Base-by-base conservation (phyloP, 1,140 invertebrate species). In the Cydia splendana region DNA sequence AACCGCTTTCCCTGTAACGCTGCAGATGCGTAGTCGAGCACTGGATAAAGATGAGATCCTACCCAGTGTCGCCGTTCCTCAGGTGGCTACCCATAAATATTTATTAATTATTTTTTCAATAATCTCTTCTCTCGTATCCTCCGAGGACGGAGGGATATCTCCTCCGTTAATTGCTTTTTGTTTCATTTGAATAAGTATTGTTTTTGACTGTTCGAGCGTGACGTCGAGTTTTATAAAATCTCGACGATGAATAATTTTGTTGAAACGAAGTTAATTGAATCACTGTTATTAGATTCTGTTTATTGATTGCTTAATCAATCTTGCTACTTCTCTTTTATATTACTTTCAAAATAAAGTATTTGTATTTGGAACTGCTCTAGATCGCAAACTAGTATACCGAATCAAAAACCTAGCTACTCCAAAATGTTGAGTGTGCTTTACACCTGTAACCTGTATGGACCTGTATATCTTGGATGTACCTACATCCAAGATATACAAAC, bases 101-200 rank as follows among this genome's bases (percentile, higher is more conserved):
- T 93, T 93, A 93, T 93, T 93, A 93, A 93, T 93, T 93, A 92
- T 93, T 93, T 92, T 93, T 93, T 93, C 91, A 92, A 93, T 93
- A 93, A 93, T 93, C 91, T 93, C 91, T 90, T 88, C 85, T 87
- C 83, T 84, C 82, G 85, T 87, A 88, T 91, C 88, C 88, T 91
- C 89, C 79, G 81, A 87, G 89, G 88, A 90, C 82, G 87, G 89
- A 93, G 91, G 91, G 90, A 91, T 90, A 91, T 89, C 89, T 91
- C 86, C 88, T 76, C 78, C 85, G 91, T 91, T 93, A 93, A 93
- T 93, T 93, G 90, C 90, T 93, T 92, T 93, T 92, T 92, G 89
- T 93, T 93, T 92, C 90, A 91, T 93, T 93, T 92, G 91, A 93
- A 93, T 93, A 93, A 93, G 88, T 92, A 91, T 93, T 92, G 89